Conservation (phyloP, 37 sponge, comb jelly and placozoan genomes). For the Mnemiopsis leidyi region DNA sequence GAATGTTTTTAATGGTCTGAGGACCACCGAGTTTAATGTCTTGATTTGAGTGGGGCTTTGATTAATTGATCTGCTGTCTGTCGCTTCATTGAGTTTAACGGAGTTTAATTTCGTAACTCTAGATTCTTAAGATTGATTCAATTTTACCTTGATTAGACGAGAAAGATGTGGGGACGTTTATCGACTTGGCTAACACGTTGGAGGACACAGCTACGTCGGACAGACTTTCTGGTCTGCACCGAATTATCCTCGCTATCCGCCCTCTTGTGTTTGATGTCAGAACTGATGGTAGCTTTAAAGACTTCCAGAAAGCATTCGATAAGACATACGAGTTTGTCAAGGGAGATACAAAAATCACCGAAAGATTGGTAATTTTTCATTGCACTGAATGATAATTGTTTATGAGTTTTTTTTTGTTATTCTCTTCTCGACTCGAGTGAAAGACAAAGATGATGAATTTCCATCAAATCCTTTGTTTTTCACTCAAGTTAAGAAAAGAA, state of each 20-base stretch:
- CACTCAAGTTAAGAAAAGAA: too few species aligned
- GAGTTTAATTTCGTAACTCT: too few species aligned
- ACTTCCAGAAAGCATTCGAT: constrained; percentile 21
- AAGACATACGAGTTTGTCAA: constrained; percentile 5
- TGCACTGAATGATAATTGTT: too few species aligned
- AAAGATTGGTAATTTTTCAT: background rate
- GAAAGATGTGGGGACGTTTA: background rate
- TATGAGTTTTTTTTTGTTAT: too few species aligned
- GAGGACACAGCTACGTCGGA: constrained; percentile 23
- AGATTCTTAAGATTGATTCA: background rate
- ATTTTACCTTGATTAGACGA: background rate
- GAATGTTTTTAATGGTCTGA: too few species aligned
- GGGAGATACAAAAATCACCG: background rate
- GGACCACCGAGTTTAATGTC: too few species aligned
- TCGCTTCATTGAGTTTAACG: too few species aligned
- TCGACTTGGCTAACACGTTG: constrained; percentile 36
- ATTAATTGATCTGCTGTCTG: too few species aligned
- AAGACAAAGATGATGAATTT: too few species aligned
- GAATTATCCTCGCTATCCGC: constrained; percentile 3
- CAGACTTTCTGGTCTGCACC: background rate
- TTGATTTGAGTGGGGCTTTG: too few species aligned
- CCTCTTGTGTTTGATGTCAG: constrained; percentile 27
- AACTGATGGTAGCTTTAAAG: background rate
- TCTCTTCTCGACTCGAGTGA: too few species aligned
- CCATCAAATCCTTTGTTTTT: too few species aligned